phyloP scores from a whole-genome alignment of 2,888 invertebrate genomes.

The Taphrorychus bicolor region DNA sequence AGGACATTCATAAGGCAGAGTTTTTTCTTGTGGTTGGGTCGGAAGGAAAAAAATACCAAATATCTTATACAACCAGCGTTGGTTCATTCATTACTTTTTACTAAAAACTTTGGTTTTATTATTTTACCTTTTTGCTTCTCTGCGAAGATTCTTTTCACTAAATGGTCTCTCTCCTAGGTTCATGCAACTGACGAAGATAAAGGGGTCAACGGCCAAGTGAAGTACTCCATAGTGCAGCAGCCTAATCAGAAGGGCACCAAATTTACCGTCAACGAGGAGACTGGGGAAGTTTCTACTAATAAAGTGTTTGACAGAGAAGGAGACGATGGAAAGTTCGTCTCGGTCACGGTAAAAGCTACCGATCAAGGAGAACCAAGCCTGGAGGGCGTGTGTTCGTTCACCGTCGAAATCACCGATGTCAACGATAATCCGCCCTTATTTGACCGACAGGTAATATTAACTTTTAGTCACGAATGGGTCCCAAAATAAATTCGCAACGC shows the following conservation, averaged over 20 bases:
- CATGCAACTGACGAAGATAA: conserved; percentile 96
- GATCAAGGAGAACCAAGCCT: conserved; percentile 98
- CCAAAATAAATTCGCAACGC: too few relatives aligned
- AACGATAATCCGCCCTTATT: conserved; percentile 97
- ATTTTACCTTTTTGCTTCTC: too few relatives aligned
- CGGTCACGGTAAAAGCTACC: conserved; percentile 96
- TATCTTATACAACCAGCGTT: too few relatives aligned
- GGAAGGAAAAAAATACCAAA: too few relatives aligned
- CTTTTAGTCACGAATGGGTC: too few relatives aligned
- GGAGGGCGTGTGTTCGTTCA: conserved; percentile 98
- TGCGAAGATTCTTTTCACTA: too few relatives aligned
- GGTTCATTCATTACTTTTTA: too few relatives aligned
- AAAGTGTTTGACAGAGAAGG: conserved; percentile 97
- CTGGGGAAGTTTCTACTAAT: conserved; percentile 93
- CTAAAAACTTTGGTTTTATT: too few relatives aligned
- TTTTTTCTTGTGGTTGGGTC: too few relatives aligned
- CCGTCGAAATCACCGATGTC: conserved; percentile 96
- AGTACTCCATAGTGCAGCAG: conserved; percentile 96
- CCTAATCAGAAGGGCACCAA: conserved; percentile 94
- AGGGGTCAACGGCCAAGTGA: conserved; percentile 93
- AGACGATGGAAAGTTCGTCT: conserved; percentile 95
- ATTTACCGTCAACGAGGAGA: conserved; percentile 94
- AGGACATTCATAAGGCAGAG: too few relatives aligned
- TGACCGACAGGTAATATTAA: conserved; percentile 96
- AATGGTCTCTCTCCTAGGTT: conserved; percentile 21